These are phyloP conservation scores for Sebastes umbrosus DNA, from an alignment of 2,797 vertebrate species.

Conservation along the genomic window DNA sequence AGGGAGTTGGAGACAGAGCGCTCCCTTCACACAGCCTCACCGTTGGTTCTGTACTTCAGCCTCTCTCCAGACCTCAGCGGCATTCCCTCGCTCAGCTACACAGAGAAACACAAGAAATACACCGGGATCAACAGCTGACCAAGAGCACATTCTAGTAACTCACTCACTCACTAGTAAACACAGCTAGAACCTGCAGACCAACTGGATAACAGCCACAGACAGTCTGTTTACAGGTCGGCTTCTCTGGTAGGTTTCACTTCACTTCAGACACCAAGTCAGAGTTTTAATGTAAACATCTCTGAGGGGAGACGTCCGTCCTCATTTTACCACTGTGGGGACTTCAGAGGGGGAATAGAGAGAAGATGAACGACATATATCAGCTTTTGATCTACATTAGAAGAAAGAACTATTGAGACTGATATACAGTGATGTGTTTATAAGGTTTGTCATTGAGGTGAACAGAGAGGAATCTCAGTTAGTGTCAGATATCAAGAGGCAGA, in stretches of 20 bases:
- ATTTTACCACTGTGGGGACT: not conserved
- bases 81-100: conserved; percentile 91
- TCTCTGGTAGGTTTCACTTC: not conserved
- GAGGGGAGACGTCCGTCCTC: not conserved
- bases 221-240: not conserved
- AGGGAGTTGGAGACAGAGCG: not conserved
- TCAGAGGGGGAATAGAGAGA: not conserved
- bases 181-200: not conserved
- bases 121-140: not conserved
- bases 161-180: not conserved
- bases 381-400: not conserved
- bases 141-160: not conserved
- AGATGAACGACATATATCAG: not conserved
- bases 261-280: no score
- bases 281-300: not conserved
- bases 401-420: not conserved
- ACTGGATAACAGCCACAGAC: not conserved
- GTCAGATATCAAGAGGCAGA: not conserved
- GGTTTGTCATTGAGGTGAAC: not conserved
- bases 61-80: conserved; percentile 85
- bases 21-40: conserved; percentile 73
- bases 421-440: not conserved
- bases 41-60: conserved; percentile 93
- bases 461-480: not conserved
- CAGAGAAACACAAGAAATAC: not conserved